phyloP scores from a whole-genome alignment of 2,113 vertebrate genomes.

The Ciconia boyciana region DNA sequence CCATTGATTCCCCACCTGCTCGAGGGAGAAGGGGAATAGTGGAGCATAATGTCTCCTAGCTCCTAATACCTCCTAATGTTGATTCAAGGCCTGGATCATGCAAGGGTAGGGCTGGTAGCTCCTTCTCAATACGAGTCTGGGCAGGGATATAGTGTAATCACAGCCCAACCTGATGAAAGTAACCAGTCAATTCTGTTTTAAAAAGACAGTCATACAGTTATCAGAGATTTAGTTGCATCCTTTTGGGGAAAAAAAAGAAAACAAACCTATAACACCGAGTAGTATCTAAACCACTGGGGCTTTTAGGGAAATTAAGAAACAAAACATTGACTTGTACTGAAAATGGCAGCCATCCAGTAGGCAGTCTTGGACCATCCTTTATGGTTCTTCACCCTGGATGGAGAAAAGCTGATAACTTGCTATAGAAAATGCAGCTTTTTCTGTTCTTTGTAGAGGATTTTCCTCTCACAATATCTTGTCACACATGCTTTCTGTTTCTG shows the following conservation, averaged over 20 bases:
- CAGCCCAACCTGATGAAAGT: neutral
- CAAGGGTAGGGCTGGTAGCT: neutral
- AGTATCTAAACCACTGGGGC: neutral
- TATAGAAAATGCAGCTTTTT: neutral
- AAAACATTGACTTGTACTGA: neutral
- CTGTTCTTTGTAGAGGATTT: neutral
- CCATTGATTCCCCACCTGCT: neutral
- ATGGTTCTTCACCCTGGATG: neutral
- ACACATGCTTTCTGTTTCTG: constrained; percentile 9
- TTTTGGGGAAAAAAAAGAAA: neutral
- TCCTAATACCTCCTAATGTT: neutral
- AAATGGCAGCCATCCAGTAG: neutral
- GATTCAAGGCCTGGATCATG: neutral
- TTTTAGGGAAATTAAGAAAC: neutral
- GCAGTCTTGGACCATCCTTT: neutral
- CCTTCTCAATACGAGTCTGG: neutral
- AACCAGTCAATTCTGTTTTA: neutral
- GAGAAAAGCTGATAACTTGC: neutral
- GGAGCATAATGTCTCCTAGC: neutral
- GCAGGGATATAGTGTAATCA: neutral
- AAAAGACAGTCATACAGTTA: neutral
- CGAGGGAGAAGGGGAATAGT: neutral
- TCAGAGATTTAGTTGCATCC: neutral
- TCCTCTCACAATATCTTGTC: neutral
- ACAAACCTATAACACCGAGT: neutral